phyloP scores from a whole-genome alignment of 2,888 invertebrate species.

The Labia minor region DNA sequence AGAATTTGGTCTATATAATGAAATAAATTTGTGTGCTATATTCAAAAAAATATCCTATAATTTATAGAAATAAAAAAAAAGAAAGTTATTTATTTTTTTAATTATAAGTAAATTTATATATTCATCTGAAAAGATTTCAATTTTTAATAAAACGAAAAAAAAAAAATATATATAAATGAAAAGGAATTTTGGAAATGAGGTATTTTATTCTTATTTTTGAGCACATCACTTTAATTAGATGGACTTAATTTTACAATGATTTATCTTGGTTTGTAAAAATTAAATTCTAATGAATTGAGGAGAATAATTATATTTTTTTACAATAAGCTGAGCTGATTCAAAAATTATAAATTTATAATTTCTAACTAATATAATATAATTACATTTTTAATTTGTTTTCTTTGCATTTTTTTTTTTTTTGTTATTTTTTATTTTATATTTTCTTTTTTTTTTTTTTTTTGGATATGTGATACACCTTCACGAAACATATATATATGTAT shows the following conservation, averaged over 20 bases:
- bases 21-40: no score
- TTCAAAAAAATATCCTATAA: no score
- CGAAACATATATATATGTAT: background rate
- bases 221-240: background rate
- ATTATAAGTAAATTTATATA: no score
- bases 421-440: no score
- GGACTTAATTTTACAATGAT: slow-evolving; percentile 13
- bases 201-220: slow-evolving; percentile 1
- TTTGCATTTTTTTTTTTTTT: no score
- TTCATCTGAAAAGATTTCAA: no score
- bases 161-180: no score
- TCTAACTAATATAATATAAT: background rate
- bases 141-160: no score
- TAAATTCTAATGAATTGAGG: background rate
- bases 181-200: no score
- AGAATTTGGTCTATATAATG: no score
- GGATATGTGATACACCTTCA: background rate
- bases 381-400: background rate
- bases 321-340: background rate
- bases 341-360: background rate
- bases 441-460: background rate
- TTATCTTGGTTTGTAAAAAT: slow-evolving; percentile 14
- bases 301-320: background rate
- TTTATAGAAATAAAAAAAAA: no score
- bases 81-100: no score